Evolutionary conservation across 2,797 vertebrate genomes (phyloP).

Genomic region (Intellagama lesueurii): DNA sequence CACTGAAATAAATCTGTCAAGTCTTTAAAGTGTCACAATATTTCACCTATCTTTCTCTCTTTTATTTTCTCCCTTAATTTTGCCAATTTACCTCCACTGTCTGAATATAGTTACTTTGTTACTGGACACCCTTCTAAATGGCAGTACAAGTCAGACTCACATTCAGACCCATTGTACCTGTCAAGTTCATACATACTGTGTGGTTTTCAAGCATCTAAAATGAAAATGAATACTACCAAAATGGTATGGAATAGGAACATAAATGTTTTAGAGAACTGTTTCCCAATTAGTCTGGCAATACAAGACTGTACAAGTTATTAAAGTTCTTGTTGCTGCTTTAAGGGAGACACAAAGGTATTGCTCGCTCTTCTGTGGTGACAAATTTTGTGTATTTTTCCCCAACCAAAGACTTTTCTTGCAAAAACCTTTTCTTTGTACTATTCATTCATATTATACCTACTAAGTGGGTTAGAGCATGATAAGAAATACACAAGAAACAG

Average conservation of each 20-base stretch:
- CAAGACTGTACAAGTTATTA: not conserved
- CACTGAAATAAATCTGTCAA: too few species aligned
- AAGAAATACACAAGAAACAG: slow-evolving; percentile 66
- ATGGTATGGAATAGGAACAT: not conserved
- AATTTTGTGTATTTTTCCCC: not conserved
- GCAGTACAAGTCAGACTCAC: not conserved
- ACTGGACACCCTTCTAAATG: not conserved
- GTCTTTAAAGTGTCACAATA: too few species aligned
- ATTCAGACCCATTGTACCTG: not conserved
- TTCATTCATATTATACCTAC: not conserved
- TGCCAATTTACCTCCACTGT: not conserved
- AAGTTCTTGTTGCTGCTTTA: not conserved
- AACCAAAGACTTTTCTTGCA: not conserved
- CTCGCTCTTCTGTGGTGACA: not conserved
- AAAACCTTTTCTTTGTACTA: not conserved
- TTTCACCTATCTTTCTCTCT: too few species aligned
- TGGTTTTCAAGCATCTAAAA: not conserved
- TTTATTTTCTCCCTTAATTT: too few species aligned
- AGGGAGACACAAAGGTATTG: not conserved
- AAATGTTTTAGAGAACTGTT: not conserved
- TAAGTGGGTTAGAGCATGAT: slow-evolving; percentile 26
- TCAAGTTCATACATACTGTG: not conserved
- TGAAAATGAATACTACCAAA: not conserved
- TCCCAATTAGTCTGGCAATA: not conserved
- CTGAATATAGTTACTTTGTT: not conserved